Evolutionary conservation across 1,140 invertebrate genomes (phyloP).

Genomic region (Zeugodacus cucurbitae): DNA sequence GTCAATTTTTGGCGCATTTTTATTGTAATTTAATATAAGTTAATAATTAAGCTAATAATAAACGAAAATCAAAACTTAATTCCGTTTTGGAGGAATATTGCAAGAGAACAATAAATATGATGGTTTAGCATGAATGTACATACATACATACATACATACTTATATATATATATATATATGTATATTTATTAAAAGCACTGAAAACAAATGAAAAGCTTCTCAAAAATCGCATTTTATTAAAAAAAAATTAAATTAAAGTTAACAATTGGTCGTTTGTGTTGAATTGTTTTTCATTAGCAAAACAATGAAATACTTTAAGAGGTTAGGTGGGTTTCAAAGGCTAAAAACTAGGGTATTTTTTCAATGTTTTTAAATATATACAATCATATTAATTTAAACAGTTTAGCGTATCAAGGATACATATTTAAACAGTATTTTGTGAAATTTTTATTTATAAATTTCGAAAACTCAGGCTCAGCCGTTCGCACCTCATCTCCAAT

Average conservation of each 20-base stretch:
- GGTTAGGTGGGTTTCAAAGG: no score
- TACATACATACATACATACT: not conserved
- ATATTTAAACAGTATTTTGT: no score
- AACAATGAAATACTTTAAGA: no score
- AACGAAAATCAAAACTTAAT: conserved; percentile 11
- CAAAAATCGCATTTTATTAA: not conserved
- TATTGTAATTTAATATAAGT: conserved; percentile 26
- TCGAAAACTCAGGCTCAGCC: no score
- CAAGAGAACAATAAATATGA: not conserved
- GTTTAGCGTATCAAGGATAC: no score
- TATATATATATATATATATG: not conserved
- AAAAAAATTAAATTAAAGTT: not conserved
- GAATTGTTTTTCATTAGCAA: no score
- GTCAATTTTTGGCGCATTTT: conserved; percentile 66
- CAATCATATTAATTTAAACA: no score
- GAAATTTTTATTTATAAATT: no score
- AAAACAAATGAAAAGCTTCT: not conserved
- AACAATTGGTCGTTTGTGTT: not conserved
- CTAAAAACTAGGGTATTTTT: no score
- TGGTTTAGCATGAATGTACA: not conserved
- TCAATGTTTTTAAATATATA: no score
- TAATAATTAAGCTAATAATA: conserved; percentile 41
- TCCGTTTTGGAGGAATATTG: not conserved
- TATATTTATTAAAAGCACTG: no score
- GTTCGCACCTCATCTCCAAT: no score